These are phyloP conservation scores for Dunckerocampus dactyliophorus DNA, from an alignment of 2,113 vertebrate species.

Conservation along the genomic window DNA sequence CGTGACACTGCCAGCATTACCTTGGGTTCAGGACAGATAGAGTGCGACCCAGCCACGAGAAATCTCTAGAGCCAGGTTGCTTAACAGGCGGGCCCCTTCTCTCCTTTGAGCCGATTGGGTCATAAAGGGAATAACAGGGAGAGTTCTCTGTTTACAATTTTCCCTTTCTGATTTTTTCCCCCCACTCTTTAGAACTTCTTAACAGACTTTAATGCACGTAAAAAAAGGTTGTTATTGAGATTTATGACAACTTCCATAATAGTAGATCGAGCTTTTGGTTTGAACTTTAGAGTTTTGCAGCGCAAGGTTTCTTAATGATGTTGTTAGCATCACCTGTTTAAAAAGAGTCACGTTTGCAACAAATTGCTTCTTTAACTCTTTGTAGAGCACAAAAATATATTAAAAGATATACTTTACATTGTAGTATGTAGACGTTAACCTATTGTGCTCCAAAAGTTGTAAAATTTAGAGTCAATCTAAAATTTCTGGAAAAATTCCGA, in stretches of 20 bases:
- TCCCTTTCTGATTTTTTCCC: background rate
- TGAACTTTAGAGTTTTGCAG: no score
- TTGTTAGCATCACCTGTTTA: no score
- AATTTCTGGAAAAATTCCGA: no score
- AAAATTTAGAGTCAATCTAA: no score
- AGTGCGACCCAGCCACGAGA: background rate
- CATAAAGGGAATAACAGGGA: background rate
- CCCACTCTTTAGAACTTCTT: background rate
- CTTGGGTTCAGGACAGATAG: conserved; percentile 14
- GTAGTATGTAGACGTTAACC: no score
- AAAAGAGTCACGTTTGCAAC: no score
- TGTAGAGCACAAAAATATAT: no score
- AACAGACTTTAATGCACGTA: background rate
- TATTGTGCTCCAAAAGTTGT: no score
- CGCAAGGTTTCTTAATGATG: no score
- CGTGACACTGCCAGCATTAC: conserved; percentile 40
- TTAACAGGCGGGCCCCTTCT: background rate
- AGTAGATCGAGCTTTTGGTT: no score
- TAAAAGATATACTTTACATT: no score
- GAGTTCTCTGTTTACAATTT: background rate
- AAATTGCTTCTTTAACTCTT: no score
- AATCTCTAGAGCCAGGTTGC: background rate
- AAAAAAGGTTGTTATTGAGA: background rate
- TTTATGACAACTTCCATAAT: background rate
- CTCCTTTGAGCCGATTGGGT: background rate